phyloP scores from a whole-genome alignment of 1,140 invertebrate genomes.

The Thaumetopoea pityocampa region DNA sequence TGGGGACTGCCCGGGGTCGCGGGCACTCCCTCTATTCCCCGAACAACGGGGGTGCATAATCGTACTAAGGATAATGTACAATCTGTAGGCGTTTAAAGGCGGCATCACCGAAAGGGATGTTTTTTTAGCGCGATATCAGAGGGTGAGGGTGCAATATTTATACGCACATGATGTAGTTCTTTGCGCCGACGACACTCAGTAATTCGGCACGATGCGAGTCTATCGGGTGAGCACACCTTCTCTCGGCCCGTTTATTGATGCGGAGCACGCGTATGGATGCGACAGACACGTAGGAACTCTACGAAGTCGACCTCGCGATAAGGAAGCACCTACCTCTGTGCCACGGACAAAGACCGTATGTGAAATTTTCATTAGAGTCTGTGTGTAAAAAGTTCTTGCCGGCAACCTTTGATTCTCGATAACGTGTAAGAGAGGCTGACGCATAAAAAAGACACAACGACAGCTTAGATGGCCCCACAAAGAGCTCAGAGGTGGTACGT shows the following conservation, averaged over 20 bases:
- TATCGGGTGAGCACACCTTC: slow-evolving; percentile 29
- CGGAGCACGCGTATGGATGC: slow-evolving; percentile 51
- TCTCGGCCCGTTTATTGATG: slow-evolving; percentile 53
- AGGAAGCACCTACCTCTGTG: slow-evolving; percentile 54
- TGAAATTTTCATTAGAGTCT: slow-evolving; percentile 71
- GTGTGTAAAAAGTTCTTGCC: slow-evolving; percentile 62
- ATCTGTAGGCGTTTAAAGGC: slow-evolving; percentile 76
- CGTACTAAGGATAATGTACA: slow-evolving; percentile 75
- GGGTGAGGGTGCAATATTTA: slow-evolving; percentile 75
- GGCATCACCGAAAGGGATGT: slow-evolving; percentile 72
- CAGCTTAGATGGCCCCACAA: slow-evolving; percentile 72
- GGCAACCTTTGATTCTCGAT: slow-evolving; percentile 68
- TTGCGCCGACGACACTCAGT: slow-evolving; percentile 57
- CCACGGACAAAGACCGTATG: slow-evolving; percentile 59
- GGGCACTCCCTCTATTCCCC: slow-evolving; percentile 66
- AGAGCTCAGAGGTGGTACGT: slow-evolving; percentile 69
- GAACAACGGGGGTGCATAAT: slow-evolving; percentile 74
- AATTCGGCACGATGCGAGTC: slow-evolving; percentile 52
- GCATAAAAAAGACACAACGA: slow-evolving; percentile 68
- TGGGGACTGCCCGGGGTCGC: slow-evolving; percentile 50
- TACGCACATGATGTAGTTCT: slow-evolving; percentile 59
- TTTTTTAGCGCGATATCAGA: slow-evolving; percentile 71
- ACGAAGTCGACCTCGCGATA: slow-evolving; percentile 62
- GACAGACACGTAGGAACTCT: slow-evolving; percentile 39
- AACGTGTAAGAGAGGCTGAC: slow-evolving; percentile 66